Base-by-base conservation (phyloP, 2,888 invertebrate species). In the Glaucopsyche alexis region DNA sequence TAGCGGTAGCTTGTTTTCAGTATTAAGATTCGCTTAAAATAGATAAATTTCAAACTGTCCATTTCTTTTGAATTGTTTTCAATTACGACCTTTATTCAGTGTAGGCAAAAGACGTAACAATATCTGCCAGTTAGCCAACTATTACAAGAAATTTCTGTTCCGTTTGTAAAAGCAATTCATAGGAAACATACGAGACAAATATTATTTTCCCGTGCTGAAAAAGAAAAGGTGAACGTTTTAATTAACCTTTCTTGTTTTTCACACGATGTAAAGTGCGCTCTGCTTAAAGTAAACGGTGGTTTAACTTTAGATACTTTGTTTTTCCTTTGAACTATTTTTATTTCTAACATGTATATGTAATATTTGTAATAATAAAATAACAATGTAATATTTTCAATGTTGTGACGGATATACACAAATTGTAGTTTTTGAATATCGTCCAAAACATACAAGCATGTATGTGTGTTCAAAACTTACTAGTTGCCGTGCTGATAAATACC, bases 221-320 rank as follows among this genome's bases (percentile, higher is more conserved):
- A 38, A 29, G 14, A 60, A 60, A 60, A 60, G 29, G 60, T 60
- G 29, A 11, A 47, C 47, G 29, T 11, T 60, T 60, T 60, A 60
- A 60, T 60, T 60, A 60, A 60, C 29, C 60, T 60, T 29, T 60
- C 60, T 11, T 60, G 29, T 60, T 60, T 60, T 38, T 60, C 60
- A 60, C 60, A 60, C 60, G 60, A 60, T 29, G 29, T 60, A 60
- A 60, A 60, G 60, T 60, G 60, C 13, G 29, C 60, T 38, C 29
- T 13, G 14, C 29, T 60, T 60, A 60, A 60, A 60, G 60, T 29
- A 60, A 60, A 60, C 29, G 60, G 29, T 13, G 29, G 60, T 13
- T 29, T 60, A 60, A 60, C 29, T 60, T 60, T 14, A 60, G 60
- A 60, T 1, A 60, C 5, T 60, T 11, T n/a, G n/a, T 29, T 60